Base-by-base conservation (phyloP, 2,113 vertebrate species). In the Chamaetylas fuelleborni region DNA sequence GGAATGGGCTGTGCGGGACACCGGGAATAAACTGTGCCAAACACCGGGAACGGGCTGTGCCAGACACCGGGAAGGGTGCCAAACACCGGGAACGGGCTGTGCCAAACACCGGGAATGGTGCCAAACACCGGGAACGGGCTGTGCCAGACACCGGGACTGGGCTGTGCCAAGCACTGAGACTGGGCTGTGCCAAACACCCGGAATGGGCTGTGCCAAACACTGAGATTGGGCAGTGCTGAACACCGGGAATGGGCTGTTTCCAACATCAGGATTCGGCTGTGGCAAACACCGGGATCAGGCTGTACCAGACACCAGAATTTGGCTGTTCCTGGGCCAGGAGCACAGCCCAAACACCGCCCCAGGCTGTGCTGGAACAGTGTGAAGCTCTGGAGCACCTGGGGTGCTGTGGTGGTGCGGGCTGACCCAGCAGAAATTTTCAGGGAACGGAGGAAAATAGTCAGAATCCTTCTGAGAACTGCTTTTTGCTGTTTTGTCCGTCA, bases 241-340 rank as follows among this genome's bases (percentile, higher is more conserved):
- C 62, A 17, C 20, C 1, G 19, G 20, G 29, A 43, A 31, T 2
- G n/a, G n/a, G 36, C 36, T 42, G 40, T 12, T 11, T 17, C 36
- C 7, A 3, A 22, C 29, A 23, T 26, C 19, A 9, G 45, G 45
- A 48, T 23, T 48, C 5, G 11, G 47, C 22, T 48, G 47, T 48
- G 22, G 22, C 19, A 3, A 23, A 9, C 31, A 5, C 14, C 14
- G 13, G 31, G 47, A 4, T 3, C 3, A 8, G 43, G 50, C 50
- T 51, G 9, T 11, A 9, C 50, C 50, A 17, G 0, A 17, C 34
- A n/a, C 14, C 1, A 2, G 56, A 45, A 34, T 1, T 10, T 3
- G 22, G 28, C 42, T 33, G 43, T 6, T 34, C 9, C 31, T 14
- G 34, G 7, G 15, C 29, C 2, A 3, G 53, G 24, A 50, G 2